Percentiles rank a stretch among this genome's conserved stretches.
phyloP scores from a whole-genome alignment of 2,113 vertebrate genomes.

The Halcyon malimbica region DNA sequence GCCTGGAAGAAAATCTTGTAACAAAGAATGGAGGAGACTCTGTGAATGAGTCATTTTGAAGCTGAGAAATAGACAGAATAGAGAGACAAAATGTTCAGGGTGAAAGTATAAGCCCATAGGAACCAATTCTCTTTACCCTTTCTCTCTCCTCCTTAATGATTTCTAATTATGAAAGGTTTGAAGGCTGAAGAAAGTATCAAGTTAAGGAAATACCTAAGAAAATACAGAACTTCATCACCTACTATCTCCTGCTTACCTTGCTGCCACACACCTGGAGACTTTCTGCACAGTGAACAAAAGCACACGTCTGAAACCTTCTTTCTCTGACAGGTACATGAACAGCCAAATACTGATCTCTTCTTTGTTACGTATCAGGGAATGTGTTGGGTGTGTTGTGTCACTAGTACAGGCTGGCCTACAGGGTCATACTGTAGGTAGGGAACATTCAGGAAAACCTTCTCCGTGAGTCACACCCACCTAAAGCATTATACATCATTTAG shows the following conservation, averaged over 20 bases:
- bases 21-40: not conserved
- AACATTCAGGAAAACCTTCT: not conserved
- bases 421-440: not conserved
- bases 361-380: rapidly evolving
- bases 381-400: rapidly evolving
- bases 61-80: not conserved
- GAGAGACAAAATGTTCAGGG: not conserved
- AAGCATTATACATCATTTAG: not conserved
- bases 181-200: not conserved
- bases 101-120: not conserved
- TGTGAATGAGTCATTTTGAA: not conserved
- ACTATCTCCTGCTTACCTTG: not conserved
- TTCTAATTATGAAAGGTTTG: not conserved
- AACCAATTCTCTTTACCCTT: not conserved
- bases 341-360: rapidly evolving
- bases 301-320: not conserved
- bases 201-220: not conserved
- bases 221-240: not conserved
- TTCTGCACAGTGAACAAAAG: not conserved
- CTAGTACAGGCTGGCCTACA: not conserved
- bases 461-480: not conserved
- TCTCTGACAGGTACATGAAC: not conserved
- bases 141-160: not conserved
- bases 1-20: not conserved
- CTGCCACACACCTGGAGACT: not conserved